Evolutionary conservation across 2,113 vertebrate species (phyloP), one percentile per base, ranked within the genome.

Genomic region (Burhinus bistriatus): DNA sequence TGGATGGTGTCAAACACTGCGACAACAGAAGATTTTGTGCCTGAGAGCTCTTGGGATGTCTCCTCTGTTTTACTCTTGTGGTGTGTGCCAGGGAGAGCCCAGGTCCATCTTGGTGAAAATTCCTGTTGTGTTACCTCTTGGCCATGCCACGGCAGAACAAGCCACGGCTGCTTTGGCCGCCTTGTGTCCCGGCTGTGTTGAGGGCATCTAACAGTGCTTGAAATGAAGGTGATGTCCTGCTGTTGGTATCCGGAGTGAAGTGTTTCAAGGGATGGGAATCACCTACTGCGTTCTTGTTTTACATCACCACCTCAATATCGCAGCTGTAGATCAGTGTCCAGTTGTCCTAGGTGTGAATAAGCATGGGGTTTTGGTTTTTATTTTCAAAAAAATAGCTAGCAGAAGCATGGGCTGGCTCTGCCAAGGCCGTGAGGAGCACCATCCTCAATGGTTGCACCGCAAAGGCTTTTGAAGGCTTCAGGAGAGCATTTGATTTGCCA

Each of bases 251-350:
- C 0, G 1, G 34, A 68, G 51, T 15, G 6, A 36, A 61, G 18
- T 7, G 15, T 30, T 51, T 20, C 0, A 3, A 32, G 47, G 30
- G 65, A 10, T 32, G n/a, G 36, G 18, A 75, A 27, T n/a, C 21
- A 55, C 12, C 14, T 42, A 9, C 23, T 55, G 13, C 3, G 0
- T 32, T 3, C 27, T 55, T 20, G 9, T n/a, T 54, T 40, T 47
- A 29, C 8, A 8, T 32, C 38, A 9, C 32, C 54, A 26, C 51
- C 25, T 36, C 15, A 6, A 2, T 34, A 40, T 27, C 2, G 0
- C 38, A 14, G 25, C 30, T 52, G 40, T 36, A 71, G 42, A 30
- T 52, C 25, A 9, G 29, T 8, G 26, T n/a, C 29, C 29, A 3
- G 11, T 59, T 76, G 6, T 36, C 18, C 34, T 12, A 10, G 16